Conservation (phyloP, 2,888 invertebrate species). For the Abrostola triplasia region DNA sequence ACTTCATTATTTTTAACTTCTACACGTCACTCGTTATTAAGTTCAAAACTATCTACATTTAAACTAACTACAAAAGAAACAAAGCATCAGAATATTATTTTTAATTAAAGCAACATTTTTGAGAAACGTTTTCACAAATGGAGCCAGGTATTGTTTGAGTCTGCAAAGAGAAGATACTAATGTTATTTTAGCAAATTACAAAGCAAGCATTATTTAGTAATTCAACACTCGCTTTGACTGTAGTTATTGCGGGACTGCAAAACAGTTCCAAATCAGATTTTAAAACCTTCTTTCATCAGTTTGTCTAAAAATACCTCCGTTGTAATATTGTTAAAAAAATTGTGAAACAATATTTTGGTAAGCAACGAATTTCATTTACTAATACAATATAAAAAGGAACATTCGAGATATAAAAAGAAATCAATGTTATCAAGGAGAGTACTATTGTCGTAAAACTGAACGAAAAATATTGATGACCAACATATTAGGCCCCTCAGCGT, state of each 20-base stretch:
- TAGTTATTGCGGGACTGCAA: slow-evolving; percentile 27
- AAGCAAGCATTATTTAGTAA: slow-evolving; percentile 21
- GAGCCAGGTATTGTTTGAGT: slow-evolving; percentile 30
- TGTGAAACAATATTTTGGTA: slow-evolving; percentile 9
- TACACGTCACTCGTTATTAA: slow-evolving; percentile 1
- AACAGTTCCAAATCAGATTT: slow-evolving; percentile 20
- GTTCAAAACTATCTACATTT: slow-evolving; percentile 7
- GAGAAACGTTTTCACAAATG: slow-evolving; percentile 7
- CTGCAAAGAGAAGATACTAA: slow-evolving; percentile 28
- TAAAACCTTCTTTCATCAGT: slow-evolving; percentile 9
- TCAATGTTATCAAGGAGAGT: slow-evolving; percentile 53
- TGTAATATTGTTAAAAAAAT: slow-evolving; percentile 15
- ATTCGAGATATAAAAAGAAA: slow-evolving; percentile 51
- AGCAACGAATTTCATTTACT: slow-evolving; percentile 18
- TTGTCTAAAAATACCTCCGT: slow-evolving; percentile 9
- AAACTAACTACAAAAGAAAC: slow-evolving; percentile 37
- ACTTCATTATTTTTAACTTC: slow-evolving; percentile 17
- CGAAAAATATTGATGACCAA: slow-evolving; percentile 59
- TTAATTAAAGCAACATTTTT: slow-evolving; percentile 37
- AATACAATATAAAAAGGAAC: slow-evolving; percentile 22
- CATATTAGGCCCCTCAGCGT: slow-evolving; percentile 52
- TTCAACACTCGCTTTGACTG: slow-evolving; percentile 17
- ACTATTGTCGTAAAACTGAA: slow-evolving; percentile 55
- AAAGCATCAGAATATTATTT: slow-evolving; percentile 21
- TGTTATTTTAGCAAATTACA: slow-evolving; percentile 28